Conservation (phyloP, 2,888 invertebrate genomes). For the Drosophila rubida region DNA sequence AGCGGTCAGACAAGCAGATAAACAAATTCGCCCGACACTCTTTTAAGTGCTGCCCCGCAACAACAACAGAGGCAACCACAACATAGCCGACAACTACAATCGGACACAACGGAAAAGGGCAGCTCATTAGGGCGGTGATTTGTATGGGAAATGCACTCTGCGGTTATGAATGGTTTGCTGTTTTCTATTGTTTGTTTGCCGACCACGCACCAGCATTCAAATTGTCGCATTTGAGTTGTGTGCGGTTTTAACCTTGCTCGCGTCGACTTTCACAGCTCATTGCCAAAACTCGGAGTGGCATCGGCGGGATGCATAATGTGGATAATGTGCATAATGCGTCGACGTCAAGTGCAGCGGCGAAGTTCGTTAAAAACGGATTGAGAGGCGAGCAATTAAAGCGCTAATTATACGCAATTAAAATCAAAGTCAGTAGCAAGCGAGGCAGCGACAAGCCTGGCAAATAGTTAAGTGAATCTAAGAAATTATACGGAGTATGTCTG, state of each 20-base stretch:
- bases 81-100: background rate
- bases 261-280: slow-evolving; percentile 61
- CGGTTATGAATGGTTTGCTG: slow-evolving; percentile 2
- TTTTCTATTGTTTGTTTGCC: background rate
- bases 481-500: slow-evolving; percentile 27
- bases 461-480: slow-evolving; percentile 45
- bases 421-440: slow-evolving; percentile 60
- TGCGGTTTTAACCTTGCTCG: background rate
- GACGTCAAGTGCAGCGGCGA: slow-evolving; percentile 42
- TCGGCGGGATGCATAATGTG: slow-evolving; percentile 30
- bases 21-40: slow-evolving; percentile 48
- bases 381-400: slow-evolving; percentile 66
- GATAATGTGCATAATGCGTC: slow-evolving; percentile 16
- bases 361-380: slow-evolving; percentile 72
- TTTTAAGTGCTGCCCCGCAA: slow-evolving; percentile 12
- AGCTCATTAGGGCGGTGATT: slow-evolving; percentile 57
- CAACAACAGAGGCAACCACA: background rate
- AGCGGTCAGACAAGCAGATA: slow-evolving; percentile 40
- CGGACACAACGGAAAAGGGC: slow-evolving; percentile 1
- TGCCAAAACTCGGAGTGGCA: slow-evolving; percentile 45
- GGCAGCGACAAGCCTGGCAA: slow-evolving; percentile 24
- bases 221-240: background rate
- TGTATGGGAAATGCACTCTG: slow-evolving; percentile 56
- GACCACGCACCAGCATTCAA: slow-evolving; percentile 32
- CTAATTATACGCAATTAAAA: slow-evolving; percentile 75